Conservation (phyloP, 2,888 invertebrate species). For the Galerucella pusilla region DNA sequence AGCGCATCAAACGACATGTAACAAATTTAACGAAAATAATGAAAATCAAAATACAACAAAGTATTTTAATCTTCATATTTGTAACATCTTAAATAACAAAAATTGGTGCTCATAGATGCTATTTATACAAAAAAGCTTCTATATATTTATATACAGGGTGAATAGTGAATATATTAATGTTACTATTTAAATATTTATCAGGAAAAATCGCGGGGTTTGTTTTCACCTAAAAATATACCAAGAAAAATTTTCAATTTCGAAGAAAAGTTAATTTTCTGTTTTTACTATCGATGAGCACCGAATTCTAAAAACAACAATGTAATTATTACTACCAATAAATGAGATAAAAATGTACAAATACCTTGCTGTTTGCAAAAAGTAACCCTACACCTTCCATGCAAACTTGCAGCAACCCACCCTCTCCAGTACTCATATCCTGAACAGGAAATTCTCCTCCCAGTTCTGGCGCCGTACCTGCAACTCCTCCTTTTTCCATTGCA, state of each 20-base stretch:
- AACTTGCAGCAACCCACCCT: conserved; percentile 97
- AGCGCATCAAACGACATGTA: conserved; percentile 65
- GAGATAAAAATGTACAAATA: conserved; percentile 64
- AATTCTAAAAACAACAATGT: conserved; percentile 31
- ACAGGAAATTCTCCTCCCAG: conserved; percentile 98
- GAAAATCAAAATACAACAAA: conserved; percentile 36
- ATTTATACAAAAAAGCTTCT: not conserved
- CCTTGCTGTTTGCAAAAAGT: conserved; percentile 99
- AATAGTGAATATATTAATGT: not conserved
- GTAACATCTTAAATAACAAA: conserved; percentile 3
- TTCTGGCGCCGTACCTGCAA: conserved; percentile 75
- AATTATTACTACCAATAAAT: conserved; percentile 24
- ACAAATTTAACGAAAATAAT: conserved; percentile 51
- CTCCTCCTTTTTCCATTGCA: conserved; percentile 94
- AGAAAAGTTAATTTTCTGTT: not conserved
- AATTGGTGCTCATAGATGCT: conserved; percentile 39
- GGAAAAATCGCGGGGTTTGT: not conserved
- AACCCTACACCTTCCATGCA: conserved; percentile 99
- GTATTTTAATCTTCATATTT: conserved; percentile 39
- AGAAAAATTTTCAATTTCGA: not conserved
- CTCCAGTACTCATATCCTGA: conserved; percentile 96
- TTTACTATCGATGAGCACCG: conserved; percentile 39
- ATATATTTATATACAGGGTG: not conserved
- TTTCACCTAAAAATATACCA: not conserved
- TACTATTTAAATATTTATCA: not conserved